Evolutionary conservation across 2,797 vertebrate species (phyloP), one percentile per base, ranked within the genome.

Genomic region (Chaunax sp.): DNA sequence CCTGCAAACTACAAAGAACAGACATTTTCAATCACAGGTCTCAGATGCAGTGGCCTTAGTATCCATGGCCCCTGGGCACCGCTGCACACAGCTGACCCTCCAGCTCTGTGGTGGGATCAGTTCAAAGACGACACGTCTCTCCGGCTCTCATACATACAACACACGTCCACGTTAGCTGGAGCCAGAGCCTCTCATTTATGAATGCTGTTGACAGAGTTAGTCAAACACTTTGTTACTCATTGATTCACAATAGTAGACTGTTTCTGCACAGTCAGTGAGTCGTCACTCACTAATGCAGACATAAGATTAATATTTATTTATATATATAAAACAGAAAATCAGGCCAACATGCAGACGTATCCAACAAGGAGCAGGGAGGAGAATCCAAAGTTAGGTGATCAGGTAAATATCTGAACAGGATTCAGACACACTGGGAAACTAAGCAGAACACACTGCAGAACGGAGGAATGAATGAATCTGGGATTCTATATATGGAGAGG

Each of bases 281-380:
- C 70, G 90, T 89, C 83, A 87, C 65, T 79, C 72, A 67, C 66
- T 75, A 73, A 81, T 69, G 79, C 51, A 37, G 46, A 87, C 85
- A 81, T 80, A 66, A 56, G 50, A 87, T 82, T 83, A 70, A 87
- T 87, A 89, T 84, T 89, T 87, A n/a, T n/a, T n/a, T n/a, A n/a
- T n/a, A n/a, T n/a, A n/a, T n/a, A n/a, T 73, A 87, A 64, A 46
- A 49, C 38, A 20, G 72, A 76, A 84, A 90, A 87, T 87, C 84
- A 59, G 56, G n/a, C n/a, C n/a, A n/a, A n/a, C n/a, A n/a, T n/a
- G n/a, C n/a, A n/a, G n/a, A n/a, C n/a, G n/a, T n/a, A n/a, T n/a
- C n/a, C n/a, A n/a, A n/a, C n/a, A n/a, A n/a, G n/a, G n/a, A n/a
- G n/a, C n/a, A n/a, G n/a, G n/a, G n/a, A n/a, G n/a, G n/a, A n/a